Evolutionary conservation across 2,797 vertebrate genomes (phyloP), one percentile per base, ranked within the genome.

Genomic region (Urosaurus nigricauda): DNA sequence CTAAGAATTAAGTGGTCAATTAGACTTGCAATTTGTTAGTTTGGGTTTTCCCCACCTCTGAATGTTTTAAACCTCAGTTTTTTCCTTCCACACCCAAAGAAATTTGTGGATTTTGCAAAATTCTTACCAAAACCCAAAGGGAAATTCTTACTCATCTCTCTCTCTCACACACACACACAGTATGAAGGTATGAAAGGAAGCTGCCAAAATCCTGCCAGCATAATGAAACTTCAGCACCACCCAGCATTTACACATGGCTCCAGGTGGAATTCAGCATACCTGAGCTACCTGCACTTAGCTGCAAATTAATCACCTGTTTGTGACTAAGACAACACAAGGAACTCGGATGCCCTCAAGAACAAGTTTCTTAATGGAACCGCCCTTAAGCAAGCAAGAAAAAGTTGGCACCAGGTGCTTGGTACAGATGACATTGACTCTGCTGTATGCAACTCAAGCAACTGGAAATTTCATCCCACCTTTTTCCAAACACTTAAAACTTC

Each of bases 311-410:
- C 73, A 40, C 3, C 43, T 87, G 89, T 53, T 0, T 0, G 1
- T 88, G 84, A 47, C 74, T 85, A 1, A 9, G 19, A 0, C 56
- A 0, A 1, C 70, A 43, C 53, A 87, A 35, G 56, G 0, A 0
- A 1, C 79, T 37, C 9, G 0, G 60, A 56, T 21, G 68, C 70
- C 80, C 60, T 17, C 29, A 37, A 37, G 75, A 75, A 32, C 47
- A 58, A 1, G 17, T 81, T 70, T 2, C 0, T 58, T 73, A n/a
- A 82, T n/a, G 29, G 78, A 47, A 0, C 29, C 79, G 0, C 47
- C 83, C 0, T 0, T 0, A 0, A 29, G 1, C 51, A 51, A 56
- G 84, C 24, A 89, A 0, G 5, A n/a, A 16, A 13, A 0, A 9
- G 35, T 16, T 0, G 0, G 53, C 73, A 91, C 85, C 75, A 24